Conservation (phyloP, 2,797 vertebrate species). For the Arremon aurantiirostris region DNA sequence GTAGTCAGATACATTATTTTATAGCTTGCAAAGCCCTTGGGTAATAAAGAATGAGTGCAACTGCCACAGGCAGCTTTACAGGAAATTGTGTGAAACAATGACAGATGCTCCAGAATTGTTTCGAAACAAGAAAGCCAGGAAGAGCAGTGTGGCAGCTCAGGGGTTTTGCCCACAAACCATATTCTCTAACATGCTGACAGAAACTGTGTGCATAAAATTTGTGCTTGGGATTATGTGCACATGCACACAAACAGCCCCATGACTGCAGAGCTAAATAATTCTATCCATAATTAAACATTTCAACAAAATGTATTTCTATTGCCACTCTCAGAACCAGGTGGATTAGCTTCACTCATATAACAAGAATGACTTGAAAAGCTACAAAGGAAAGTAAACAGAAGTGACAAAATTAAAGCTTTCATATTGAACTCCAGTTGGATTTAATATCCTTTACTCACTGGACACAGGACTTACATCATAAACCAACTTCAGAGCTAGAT, state of each 20-base stretch:
- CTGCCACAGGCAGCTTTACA: slow-evolving; percentile 68
- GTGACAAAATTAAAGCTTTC: not conserved
- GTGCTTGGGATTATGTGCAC: not conserved
- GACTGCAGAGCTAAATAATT: not conserved
- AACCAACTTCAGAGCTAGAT: not conserved
- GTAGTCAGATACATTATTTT: slow-evolving; percentile 72
- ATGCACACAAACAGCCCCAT: not conserved
- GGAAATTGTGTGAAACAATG: slow-evolving; percentile 64
- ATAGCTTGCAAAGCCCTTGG: slow-evolving; percentile 67
- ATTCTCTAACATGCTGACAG: not conserved
- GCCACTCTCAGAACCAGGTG: not conserved
- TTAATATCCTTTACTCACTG: not conserved
- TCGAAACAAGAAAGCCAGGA: slow-evolving; percentile 26
- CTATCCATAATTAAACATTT: not conserved
- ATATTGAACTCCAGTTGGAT: not conserved
- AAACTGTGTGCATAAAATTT: not conserved
- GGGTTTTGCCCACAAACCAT: not conserved
- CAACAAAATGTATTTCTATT: not conserved
- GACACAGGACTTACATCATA: not conserved
- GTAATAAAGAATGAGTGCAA: slow-evolving; percentile 70
- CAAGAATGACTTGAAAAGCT: not conserved
- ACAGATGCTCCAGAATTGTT: slow-evolving; percentile 61
- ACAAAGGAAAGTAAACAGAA: not conserved
- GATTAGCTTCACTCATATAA: not conserved
- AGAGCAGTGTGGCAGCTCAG: not conserved